Base-by-base conservation (phyloP, 2,888 invertebrate species). In the Leptinotarsa rubiginosa region DNA sequence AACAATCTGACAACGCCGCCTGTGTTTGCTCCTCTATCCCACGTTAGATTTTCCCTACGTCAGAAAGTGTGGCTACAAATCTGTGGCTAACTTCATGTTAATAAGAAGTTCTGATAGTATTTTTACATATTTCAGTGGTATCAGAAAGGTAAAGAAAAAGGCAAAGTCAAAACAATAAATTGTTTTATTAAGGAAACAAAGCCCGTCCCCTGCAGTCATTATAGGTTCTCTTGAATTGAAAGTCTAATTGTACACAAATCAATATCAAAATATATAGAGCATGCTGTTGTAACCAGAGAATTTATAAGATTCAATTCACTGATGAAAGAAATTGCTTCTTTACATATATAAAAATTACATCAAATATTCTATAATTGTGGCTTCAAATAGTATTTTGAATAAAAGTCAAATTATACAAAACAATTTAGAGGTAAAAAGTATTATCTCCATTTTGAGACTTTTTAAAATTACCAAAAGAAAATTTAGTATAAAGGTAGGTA, bases 151-250 rank as follows among this genome's bases (percentile, higher is more conserved):
- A 22, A 66, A 70, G 59, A 62, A 72, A 72, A 62, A 72, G 49
- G 22, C 59, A 49, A 67, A 12, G 25, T 41, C 5, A 50, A 72
- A 74, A 75, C 75, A 69, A 75, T 75, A 75, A 72, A 75, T 69
- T 69, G 69, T 59, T 75, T 72, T 72, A 75, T 75, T 75, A 18
- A 83, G 82, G 81, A 84, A 85, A 86, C 86, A 87, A 86, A 86
- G 86, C 75, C 86, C 84, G 83, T 83, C 83, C 84, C 87, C 86
- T 85, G 86, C 86, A 86, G 83, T 84, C 82, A 77, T 75, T 75
- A 83, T 84, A 84, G 83, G 84, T 81, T 82, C 83, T 82, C 80
- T 83, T 77, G 76, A 78, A 79, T 75, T 75, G 78, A 80, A 80
- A 59, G 75, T 78, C 65, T 69, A 74, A 76, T 77, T 75, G 72